These are phyloP conservation scores for Temnothorax curvispinosus DNA, from an alignment of 1,140 invertebrate species.

Conservation along the genomic window DNA sequence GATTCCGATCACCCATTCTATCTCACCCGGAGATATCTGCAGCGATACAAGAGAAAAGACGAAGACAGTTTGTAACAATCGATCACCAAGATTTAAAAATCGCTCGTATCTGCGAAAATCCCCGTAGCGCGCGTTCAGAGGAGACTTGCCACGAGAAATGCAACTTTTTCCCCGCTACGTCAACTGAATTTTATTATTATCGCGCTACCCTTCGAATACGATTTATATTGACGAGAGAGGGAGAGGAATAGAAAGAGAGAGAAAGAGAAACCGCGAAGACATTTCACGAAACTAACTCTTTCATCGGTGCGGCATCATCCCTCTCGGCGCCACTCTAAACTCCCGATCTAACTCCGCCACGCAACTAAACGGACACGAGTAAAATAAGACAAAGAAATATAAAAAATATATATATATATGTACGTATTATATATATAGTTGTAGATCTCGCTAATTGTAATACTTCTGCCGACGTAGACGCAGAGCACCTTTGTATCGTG, in stretches of 20 bases:
- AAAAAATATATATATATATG: background rate
- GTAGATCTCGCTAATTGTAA: slow-evolving; percentile 41
- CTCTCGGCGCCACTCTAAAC: background rate
- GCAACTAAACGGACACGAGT: background rate
- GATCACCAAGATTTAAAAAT: background rate
- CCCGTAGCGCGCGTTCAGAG: background rate
- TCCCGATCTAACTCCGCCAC: background rate
- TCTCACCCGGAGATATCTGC: background rate
- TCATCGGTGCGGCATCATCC: background rate
- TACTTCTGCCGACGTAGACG: slow-evolving; percentile 28
- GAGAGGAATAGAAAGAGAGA: background rate
- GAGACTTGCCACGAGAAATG: background rate
- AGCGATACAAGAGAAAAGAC: background rate
- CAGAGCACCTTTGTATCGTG: slow-evolving; percentile 45
- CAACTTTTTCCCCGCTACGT: background rate
- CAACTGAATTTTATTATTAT: slow-evolving; percentile 8
- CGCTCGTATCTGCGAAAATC: background rate
- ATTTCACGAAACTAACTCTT: slow-evolving; percentile 21
- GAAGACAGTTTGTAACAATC: background rate
- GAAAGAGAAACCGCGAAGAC: background rate
- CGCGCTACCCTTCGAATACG: slow-evolving; percentile 1
- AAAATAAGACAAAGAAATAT: background rate
- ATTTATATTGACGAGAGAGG: background rate
- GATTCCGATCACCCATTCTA: background rate
- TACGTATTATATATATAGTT: slow-evolving; percentile 21